These are phyloP conservation scores for Drymodes brunneopygia DNA, from an alignment of 2,113 vertebrate genomes.

Conservation along the genomic window DNA sequence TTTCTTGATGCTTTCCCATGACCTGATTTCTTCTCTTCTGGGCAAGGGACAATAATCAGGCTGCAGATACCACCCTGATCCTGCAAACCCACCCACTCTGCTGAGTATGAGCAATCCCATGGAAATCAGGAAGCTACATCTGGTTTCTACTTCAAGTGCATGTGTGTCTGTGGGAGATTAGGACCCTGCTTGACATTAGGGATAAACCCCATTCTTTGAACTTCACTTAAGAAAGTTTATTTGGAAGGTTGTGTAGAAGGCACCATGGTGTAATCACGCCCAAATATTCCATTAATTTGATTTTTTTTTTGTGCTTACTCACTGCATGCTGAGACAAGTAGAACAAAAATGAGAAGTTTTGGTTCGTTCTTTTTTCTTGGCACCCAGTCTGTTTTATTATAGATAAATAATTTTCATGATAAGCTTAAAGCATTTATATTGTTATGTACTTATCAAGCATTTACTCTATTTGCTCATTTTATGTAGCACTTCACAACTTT, in stretches of 20 bases:
- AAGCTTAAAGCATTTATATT: slow-evolving; percentile 35
- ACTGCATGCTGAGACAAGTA: neutral
- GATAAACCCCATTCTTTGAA: neutral
- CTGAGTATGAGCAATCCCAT: neutral
- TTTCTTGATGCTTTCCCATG: neutral
- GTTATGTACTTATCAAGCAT: slow-evolving; percentile 26
- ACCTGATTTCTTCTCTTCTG: neutral
- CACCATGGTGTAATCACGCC: neutral
- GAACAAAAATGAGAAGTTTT: neutral
- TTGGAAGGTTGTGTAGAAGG: neutral
- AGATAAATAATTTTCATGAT: slow-evolving; percentile 46
- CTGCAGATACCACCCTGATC: neutral
- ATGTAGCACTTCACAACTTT: slow-evolving; percentile 26
- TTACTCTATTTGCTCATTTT: slow-evolving; percentile 18
- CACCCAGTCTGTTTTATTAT: neutral
- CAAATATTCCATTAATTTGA: neutral
- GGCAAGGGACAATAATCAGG: neutral
- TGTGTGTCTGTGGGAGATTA: neutral
- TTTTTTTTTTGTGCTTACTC: neutral
- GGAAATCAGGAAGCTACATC: neutral
- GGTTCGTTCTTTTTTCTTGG: slow-evolving; percentile 3
- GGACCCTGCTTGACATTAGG: neutral
- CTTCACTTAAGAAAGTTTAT: neutral
- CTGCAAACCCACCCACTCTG: neutral
- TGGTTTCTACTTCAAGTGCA: neutral